These are phyloP conservation scores for Chrysogorgia sp. DNA, from an alignment of 92 coral and sea anemone genomes.

Conservation along the genomic window DNA sequence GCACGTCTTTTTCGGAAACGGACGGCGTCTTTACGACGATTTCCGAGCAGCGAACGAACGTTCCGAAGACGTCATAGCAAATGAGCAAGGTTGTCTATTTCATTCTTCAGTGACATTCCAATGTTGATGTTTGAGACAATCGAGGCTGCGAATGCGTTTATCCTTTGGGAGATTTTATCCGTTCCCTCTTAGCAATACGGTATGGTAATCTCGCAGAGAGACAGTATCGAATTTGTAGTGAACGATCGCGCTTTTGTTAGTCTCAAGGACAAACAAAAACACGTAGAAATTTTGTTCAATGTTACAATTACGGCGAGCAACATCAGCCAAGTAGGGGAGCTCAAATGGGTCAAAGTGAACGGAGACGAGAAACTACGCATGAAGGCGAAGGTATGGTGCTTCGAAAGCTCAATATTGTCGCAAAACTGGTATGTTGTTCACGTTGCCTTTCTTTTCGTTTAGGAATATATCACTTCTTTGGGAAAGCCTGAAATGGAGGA, in stretches of 20 bases:
- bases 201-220: slow-evolving; percentile 24
- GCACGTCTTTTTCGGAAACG: slow-evolving; percentile 22
- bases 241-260: slow-evolving; percentile 25
- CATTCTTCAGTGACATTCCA: slow-evolving; percentile 20
- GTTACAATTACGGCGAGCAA: slow-evolving; percentile 4
- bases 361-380: slow-evolving; percentile 40
- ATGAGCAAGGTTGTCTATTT: slow-evolving; percentile 2
- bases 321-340: slow-evolving; percentile 25
- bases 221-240: slow-evolving; percentile 42
- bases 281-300: slow-evolving; percentile 36
- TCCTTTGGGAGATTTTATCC: slow-evolving; percentile 16
- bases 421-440: not conserved
- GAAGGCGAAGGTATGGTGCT: slow-evolving; percentile 30
- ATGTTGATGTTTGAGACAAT: not conserved
- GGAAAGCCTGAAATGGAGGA: slow-evolving; percentile 35
- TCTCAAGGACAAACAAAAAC: slow-evolving; percentile 15
- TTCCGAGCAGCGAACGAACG: slow-evolving; percentile 1
- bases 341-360: slow-evolving; percentile 41
- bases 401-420: not conserved
- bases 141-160: not conserved
- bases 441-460: not conserved
- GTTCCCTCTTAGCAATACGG: not conserved
- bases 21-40: not conserved
- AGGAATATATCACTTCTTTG: slow-evolving; percentile 40
- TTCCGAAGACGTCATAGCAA: not conserved